Evolutionary conservation across 2,113 vertebrate species (phyloP), one percentile per base, ranked within the genome.

Genomic region (Ellobius talpinus): DNA sequence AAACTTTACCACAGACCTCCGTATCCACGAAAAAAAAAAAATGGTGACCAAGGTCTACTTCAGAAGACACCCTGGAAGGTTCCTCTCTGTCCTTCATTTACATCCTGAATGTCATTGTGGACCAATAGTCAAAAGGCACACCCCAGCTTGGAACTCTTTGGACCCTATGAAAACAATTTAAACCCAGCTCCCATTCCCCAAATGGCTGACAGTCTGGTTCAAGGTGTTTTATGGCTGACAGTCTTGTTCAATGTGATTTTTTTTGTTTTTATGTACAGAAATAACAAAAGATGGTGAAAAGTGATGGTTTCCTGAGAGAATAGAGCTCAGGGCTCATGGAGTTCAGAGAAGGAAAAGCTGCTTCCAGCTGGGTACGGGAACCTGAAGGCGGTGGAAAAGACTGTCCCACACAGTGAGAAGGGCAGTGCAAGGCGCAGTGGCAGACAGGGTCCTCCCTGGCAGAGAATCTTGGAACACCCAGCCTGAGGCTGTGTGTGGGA

Each of bases 331-430:
- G 36, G 10, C 16, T 91, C 55, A 7, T 3, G 8, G 74, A 74
- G 58, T 91, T 96, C 89, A 94, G 87, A 96, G 92, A 87, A 91
- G 63, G 78, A 90, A 88, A 92, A 92, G 10, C 36, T 55, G 52
- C 88, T 61, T 95, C 96, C 23, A 76, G 79, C 70, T 76, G 36
- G 4, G 91, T 52, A 73, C 82, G 33, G 39, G 86, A 45, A 12
- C 31, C 0, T 33, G 21, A 17, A 42, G 26, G 45, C 88, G 65
- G 17, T 63, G 17, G 24, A 36, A 74, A 74, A 63, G 61, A 81
- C 76, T 36, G 39, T 77, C 39, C 76, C 39, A 58, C 45, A 24
- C 65, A 39, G 47, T 13, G 31, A 39, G 78, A 76, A 95, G 65
- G 70, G 39, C 70, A 31, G 24, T 11, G 73, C 63, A 61, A 93